Evolutionary conservation across 2,113 vertebrate genomes (phyloP), one percentile per base, ranked within the genome.

Genomic region (Campylorhamphus procurvoides): DNA sequence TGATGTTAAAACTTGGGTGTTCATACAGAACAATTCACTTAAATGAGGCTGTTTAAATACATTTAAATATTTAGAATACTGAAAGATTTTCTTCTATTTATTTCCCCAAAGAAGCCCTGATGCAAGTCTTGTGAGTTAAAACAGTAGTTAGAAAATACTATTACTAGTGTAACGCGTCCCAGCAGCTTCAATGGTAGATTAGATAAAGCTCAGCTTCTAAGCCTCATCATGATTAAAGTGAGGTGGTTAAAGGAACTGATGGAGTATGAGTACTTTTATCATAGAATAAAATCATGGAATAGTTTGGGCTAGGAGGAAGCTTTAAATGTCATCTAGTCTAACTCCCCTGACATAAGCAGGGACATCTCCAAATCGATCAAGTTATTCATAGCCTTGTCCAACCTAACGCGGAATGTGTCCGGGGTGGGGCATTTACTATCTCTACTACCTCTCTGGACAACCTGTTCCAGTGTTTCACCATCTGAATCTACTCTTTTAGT

Each of bases 391-490:
- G 56, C 56, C 56, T n/a, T 59, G 22, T 35, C 22, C 77, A 44
- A 5, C 1, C 27, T 44, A 37, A 37, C 12, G 47, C 47, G 17
- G 18, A 86, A 37, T 12, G 0, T 23, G 42, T 52, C 23, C 27
- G 7, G 4, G 8, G 46, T 52, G 10, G 18, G 53, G 1, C 8
- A 39, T 44, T 39, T 8, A 39, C 24, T 6, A 29, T 1, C 1
- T 44, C 44, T 9, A 39, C 18, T 8, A 40, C 2, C 0, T 23
- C 60, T 35, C 29, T 40, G 14, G 24, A 40, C 12, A 74, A 15
- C 25, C 4, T 16, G 3, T 22, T 12, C 13, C 28, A 28, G 5
- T 12, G 17, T 28, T 42, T 58, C 10, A 40, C 11, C 7, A 3
- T 39, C 31, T 64, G 5, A 40, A 71, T 44, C 18, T 24, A 20